Evolutionary conservation across 2,113 vertebrate species (phyloP), one percentile per base, ranked within the genome.

Genomic region (Macquaria australasica): DNA sequence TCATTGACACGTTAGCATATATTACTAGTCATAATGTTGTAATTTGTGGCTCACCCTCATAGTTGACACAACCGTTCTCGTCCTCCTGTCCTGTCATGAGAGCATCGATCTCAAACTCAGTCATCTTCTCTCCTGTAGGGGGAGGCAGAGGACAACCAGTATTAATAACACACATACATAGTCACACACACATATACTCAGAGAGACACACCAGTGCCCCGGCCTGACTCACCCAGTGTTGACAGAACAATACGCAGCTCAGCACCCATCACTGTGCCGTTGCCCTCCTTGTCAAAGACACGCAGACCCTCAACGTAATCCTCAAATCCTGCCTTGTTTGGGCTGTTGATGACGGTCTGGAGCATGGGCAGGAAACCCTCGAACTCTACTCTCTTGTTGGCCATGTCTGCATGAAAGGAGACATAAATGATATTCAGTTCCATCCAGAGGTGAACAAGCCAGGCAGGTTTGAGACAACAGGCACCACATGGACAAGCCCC

Each of bases 221-320:
- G 18, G 60, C 53, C 23, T 25, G 37, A 39, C 88, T 83, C 95
- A 99, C 98, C 98, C 90, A 99, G 94, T 89, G 98, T 99, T 92
- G 97, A 97, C 85, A 99, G 95, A 16, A 99, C 98, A 0, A 99
- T 99, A 69, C 98, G 98, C 87, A 99, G 97, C 92, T 99, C 98
- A 96, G 98, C 98, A 0, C 98, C 98, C 98, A 99, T 99, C 88
- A 99, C 98, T 67, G 98, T 99, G 92, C 98, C 98, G 0, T 99
- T 99, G 91, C 98, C 98, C 93, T 99, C 98, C 93, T 99, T 99
- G 96, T 99, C 98, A 31, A 99, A 99, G 93, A 99, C 98, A 58
- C 98, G 98, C 91, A 99, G 96, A 95, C 98, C 98, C 96, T 99
- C 98, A 96, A 99, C 98, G 0, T 99, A 99, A 95, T 99, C 98